Conservation (phyloP, 2,113 vertebrate genomes). For the Ptilonorhynchus violaceus region DNA sequence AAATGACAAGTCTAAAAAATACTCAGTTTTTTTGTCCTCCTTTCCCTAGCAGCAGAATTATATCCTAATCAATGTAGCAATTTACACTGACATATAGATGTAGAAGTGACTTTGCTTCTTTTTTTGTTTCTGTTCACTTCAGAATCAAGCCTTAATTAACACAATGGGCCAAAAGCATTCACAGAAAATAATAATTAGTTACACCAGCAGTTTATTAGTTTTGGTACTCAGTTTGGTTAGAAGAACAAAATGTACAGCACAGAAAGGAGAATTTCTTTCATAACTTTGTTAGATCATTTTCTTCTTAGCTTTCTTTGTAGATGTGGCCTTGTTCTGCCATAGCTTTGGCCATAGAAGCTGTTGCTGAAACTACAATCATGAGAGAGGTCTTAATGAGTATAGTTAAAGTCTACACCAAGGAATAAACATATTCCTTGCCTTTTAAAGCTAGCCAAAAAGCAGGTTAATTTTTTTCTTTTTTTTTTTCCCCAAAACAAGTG, state of each 20-base stretch:
- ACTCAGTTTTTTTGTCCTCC: neutral
- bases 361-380: neutral
- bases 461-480: neutral
- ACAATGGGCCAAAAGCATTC: neutral
- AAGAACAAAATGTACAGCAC: neutral
- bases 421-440: neutral
- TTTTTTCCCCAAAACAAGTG: neutral
- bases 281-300: neutral
- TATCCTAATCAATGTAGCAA: slow-evolving; percentile 24
- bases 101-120: slow-evolving; percentile 4
- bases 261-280: neutral
- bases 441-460: neutral
- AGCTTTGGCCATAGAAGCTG: neutral
- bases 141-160: slow-evolving; percentile 37
- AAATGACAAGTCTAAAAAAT: slow-evolving; percentile 39
- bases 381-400: neutral
- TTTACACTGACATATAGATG: slow-evolving; percentile 46
- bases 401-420: neutral
- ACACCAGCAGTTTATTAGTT: neutral
- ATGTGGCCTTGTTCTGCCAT: neutral
- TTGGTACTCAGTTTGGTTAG: neutral
- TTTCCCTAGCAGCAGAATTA: slow-evolving; percentile 5
- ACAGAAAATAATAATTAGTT: neutral
- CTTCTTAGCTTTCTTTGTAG: neutral
- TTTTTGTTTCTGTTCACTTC: neutral